Base-by-base conservation (phyloP, 2,888 invertebrate genomes). In the Thereva nobilitata region DNA sequence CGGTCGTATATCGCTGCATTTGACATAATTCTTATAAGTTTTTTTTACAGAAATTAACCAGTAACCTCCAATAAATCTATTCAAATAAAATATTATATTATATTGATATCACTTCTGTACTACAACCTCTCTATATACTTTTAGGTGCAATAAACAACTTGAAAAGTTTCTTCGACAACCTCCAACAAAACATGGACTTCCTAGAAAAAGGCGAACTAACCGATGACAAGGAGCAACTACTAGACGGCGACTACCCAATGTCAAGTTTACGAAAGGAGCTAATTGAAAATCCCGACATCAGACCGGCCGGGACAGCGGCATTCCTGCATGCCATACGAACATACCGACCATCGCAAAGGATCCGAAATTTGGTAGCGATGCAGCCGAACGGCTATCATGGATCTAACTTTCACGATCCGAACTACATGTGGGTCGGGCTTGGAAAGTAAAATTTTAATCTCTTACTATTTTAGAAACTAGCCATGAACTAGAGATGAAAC, bases 381-480 rank as follows among this genome's bases (percentile, higher is more conserved):
- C 85, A 85, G 73, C 84, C 84, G 5, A 80, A 79, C 7, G 81
- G 80, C 50, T 85, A 87, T 75, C 86, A 86, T 44, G 84, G 84
- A 3, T 85, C 87, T 57, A 86, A 87, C 75, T 83, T 84, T 71
- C 84, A 87, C 74, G 86, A 87, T 78, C 87, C 88, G 44, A 86
- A 83, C 67, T 82, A 86, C 77, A 84, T 87, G 83, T 87, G 87
- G 87, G 82, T 87, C 45, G 87, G 87, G 9, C 83, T 87, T 71
- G 87, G 87, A 67, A 79, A 80, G 72, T 70, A 70, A 68, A 71
- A 35, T 23, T 23, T 23, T 23, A 23, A 23, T 23, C 23, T 12
- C 2, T 40, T 9, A 9, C 10, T 44, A 34, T 23, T 23, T 42
- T 35, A 41, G 10, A 12, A 56, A 8, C 9, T 42, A n/a, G 9